These are phyloP conservation scores for Iguana delicatissima DNA, from an alignment of 2,797 vertebrate genomes.

Conservation along the genomic window DNA sequence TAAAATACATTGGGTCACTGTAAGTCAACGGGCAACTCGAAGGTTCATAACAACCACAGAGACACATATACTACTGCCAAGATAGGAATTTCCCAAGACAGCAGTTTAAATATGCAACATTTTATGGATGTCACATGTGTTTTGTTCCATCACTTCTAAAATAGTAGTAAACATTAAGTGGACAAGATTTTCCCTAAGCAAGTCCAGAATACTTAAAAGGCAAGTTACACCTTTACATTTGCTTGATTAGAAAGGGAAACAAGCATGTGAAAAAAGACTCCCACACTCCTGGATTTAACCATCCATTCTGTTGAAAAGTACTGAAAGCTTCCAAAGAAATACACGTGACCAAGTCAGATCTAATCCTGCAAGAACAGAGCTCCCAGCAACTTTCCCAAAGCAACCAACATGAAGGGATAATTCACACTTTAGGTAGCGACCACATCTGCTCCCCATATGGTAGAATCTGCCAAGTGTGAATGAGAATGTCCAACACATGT, in stretches of 20 bases:
- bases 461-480: background rate
- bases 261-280: conserved; percentile 50
- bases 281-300: conserved; percentile 48
- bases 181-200: background rate
- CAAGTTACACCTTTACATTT: background rate
- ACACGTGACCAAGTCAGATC: conserved; percentile 57
- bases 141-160: background rate
- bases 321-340: conserved; percentile 70
- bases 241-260: conserved; percentile 25
- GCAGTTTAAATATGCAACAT: background rate
- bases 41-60: background rate
- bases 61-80: background rate
- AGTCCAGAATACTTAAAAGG: background rate
- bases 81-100: background rate
- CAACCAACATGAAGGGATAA: conserved; percentile 30
- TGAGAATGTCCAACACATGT: background rate
- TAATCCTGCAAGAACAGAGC: conserved; percentile 62
- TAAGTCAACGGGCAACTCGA: too few species aligned
- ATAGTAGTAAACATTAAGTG: background rate
- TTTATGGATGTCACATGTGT: background rate
- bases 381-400: conserved; percentile 66
- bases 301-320: conserved; percentile 61
- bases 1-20: too few species aligned
- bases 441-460: background rate
- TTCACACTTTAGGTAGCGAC: background rate